phyloP scores from a whole-genome alignment of 2,888 invertebrate species.

The Aphodius granarius region DNA sequence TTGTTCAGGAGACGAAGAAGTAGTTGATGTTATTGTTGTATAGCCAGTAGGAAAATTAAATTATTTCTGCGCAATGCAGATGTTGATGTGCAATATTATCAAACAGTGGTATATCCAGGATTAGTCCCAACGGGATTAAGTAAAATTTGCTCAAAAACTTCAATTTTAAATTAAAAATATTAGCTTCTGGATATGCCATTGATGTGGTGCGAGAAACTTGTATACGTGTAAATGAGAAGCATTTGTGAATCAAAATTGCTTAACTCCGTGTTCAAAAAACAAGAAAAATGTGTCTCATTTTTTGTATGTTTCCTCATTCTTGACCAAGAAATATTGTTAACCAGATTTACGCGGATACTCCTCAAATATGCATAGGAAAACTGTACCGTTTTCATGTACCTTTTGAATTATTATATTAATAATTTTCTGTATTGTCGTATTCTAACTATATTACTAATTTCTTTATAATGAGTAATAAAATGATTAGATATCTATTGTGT shows the following conservation, averaged over 20 bases:
- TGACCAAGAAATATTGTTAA: too few relatives aligned
- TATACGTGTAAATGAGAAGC: too few relatives aligned
- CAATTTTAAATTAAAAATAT: too few relatives aligned
- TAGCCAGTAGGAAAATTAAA: not conserved
- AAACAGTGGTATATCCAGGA: not conserved
- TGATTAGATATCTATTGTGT: not conserved
- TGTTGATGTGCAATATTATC: not conserved
- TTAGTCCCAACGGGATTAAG: not conserved
- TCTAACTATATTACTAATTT: not conserved
- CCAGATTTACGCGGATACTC: too few relatives aligned
- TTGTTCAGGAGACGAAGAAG: constrained; percentile 45
- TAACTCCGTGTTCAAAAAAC: too few relatives aligned
- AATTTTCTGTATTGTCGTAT: not conserved
- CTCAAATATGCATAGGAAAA: too few relatives aligned
- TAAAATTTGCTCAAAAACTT: not conserved
- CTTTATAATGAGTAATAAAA: not conserved
- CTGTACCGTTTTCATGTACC: not conserved
- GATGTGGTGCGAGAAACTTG: too few relatives aligned
- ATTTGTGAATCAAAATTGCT: too few relatives aligned
- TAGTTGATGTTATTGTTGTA: not conserved
- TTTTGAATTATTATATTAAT: not conserved
- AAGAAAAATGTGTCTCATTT: too few relatives aligned
- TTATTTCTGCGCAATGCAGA: not conserved
- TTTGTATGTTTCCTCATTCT: too few relatives aligned
- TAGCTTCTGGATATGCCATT: too few relatives aligned